Percentiles rank a stretch among this genome's conserved stretches.
Evolutionary conservation across 2,113 vertebrate species (phyloP).

Genomic region (crab-eating macaque (Macaca fascicularis)): DNA sequence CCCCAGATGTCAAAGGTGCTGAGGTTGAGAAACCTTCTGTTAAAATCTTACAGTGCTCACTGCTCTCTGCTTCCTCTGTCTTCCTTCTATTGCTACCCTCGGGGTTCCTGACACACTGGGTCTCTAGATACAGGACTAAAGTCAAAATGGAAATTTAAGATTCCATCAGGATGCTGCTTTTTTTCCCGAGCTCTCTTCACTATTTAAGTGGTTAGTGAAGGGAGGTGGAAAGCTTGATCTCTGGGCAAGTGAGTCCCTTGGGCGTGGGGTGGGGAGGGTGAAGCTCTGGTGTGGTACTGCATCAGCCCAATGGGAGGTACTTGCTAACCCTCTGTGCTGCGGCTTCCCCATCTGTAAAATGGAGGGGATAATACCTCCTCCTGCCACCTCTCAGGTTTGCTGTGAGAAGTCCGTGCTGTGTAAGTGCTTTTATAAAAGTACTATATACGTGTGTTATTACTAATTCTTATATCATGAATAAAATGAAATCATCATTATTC

Average conservation of each 20-base stretch:
- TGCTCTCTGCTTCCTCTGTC: not conserved
- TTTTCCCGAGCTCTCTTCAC: not conserved
- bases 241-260: not conserved
- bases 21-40: not conserved
- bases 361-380: not conserved
- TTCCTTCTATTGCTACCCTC: not conserved
- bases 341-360: not conserved
- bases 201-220: not conserved
- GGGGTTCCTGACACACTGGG: not conserved
- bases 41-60: not conserved
- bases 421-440: not conserved
- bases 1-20: not conserved
- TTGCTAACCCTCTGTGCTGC: not conserved
- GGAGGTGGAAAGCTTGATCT: not conserved
- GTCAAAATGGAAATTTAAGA: not conserved
- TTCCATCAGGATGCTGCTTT: not conserved
- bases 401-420: not conserved
- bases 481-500: not conserved
- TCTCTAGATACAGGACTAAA: not conserved
- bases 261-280: not conserved
- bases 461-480: not conserved
- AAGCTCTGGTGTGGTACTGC: accelerated
- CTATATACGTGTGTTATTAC: not conserved
- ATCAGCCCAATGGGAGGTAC: accelerated
- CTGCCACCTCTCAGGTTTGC: not conserved